These are phyloP conservation scores for Megaceryle maxima DNA, from an alignment of 2,113 vertebrate species.

Conservation along the genomic window DNA sequence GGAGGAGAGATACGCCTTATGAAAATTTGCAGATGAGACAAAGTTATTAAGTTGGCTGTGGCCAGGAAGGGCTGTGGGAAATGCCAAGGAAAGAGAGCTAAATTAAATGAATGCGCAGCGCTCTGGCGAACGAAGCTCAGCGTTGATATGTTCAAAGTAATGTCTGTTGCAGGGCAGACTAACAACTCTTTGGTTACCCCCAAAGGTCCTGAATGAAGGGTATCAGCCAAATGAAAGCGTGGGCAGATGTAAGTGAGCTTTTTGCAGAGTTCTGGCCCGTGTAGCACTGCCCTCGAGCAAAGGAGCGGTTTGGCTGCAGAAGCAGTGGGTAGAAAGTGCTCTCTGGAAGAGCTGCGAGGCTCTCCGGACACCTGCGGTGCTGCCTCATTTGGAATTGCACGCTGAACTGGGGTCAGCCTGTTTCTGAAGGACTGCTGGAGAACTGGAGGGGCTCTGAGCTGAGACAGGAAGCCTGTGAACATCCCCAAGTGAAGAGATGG, in stretches of 20 bases:
- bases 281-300: neutral
- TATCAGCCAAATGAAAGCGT: neutral
- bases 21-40: constrained; percentile 20
- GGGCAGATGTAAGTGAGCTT: neutral
- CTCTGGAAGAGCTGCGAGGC: neutral
- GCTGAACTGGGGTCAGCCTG: rapidly evolving
- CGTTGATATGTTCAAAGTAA: neutral
- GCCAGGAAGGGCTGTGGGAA: neutral
- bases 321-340: neutral
- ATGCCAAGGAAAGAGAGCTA: neutral
- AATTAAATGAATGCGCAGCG: rapidly evolving
- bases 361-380: neutral
- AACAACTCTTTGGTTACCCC: neutral
- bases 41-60: neutral
- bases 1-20: neutral
- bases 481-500: neutral
- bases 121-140: neutral
- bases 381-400: neutral
- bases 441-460: neutral
- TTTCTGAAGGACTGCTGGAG: neutral
- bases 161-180: neutral
- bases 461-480: neutral
- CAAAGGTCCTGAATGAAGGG: neutral
- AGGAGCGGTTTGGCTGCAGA: neutral
- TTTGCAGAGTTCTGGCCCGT: neutral